Percentiles rank a stretch among this genome's conserved stretches.
Conservation (phyloP, 1,140 invertebrate genomes). For the Aphidius gifuensis region DNA sequence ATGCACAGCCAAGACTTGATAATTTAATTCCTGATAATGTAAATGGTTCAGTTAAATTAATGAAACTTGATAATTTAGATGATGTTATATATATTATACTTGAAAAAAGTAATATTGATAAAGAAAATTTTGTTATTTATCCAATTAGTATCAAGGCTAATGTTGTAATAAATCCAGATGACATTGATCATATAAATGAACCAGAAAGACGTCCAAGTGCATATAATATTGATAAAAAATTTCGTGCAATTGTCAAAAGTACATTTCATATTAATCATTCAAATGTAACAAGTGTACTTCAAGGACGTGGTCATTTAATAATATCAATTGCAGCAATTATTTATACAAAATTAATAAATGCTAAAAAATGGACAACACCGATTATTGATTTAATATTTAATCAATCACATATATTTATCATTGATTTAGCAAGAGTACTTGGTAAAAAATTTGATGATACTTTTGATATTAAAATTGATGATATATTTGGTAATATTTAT, state of each 20-base stretch:
- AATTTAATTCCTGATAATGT: constrained; percentile 24
- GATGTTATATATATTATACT: constrained; percentile 43
- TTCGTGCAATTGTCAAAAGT: constrained; percentile 40
- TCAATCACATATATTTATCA: constrained; percentile 46
- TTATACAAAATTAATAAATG: constrained; percentile 42
- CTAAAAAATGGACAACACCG: constrained; percentile 43
- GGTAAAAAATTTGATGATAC: constrained; percentile 37
- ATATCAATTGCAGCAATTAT: constrained; percentile 42
- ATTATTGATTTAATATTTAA: constrained; percentile 50
- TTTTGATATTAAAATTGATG: constrained; percentile 39
- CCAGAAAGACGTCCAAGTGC: constrained; percentile 34
- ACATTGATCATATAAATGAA: constrained; percentile 19
- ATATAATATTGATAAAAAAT: constrained; percentile 36
- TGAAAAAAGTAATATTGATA: constrained; percentile 39
- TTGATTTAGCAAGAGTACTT: constrained; percentile 40
- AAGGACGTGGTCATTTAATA: constrained; percentile 35
- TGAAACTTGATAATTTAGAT: constrained; percentile 35
- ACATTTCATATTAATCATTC: constrained; percentile 43
- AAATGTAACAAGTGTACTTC: constrained; percentile 31
- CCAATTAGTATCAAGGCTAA: constrained; percentile 26
- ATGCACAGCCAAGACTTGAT: constrained; percentile 41
- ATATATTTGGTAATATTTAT: constrained; percentile 45
- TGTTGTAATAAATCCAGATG: constrained; percentile 13
- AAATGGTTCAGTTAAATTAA: constrained; percentile 39
- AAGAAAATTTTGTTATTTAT: constrained; percentile 44